Evolutionary conservation across 2,888 invertebrate genomes (phyloP).

Genomic region (Escarpia spicata): DNA sequence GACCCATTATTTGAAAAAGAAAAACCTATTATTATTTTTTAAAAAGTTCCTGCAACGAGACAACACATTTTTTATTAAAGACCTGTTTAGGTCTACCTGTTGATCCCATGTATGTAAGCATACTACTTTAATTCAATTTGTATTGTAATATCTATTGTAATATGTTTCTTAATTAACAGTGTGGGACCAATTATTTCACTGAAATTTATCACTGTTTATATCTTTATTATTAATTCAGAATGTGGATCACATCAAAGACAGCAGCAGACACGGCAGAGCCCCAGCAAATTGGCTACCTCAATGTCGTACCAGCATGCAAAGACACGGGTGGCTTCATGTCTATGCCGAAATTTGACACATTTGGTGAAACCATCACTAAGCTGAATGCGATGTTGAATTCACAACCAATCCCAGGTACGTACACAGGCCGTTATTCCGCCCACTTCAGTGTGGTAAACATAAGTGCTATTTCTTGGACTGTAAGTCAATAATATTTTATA

Average conservation of each 20-base stretch:
- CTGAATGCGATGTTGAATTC: neutral
- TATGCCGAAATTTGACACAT: neutral
- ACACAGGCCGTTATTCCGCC: neutral
- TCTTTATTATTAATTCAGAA: neutral
- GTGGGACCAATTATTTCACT: too few species aligned
- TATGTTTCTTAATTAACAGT: too few species aligned
- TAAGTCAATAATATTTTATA: too few species aligned
- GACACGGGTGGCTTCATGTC: neutral
- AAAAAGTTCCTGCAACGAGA: too few species aligned
- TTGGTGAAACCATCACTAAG: neutral
- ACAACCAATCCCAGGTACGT: neutral
- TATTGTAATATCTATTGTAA: too few species aligned
- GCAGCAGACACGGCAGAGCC: neutral
- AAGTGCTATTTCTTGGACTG: too few species aligned
- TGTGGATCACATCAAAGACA: neutral
- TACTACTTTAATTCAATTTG: too few species aligned
- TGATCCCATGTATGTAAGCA: too few species aligned
- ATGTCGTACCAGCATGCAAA: neutral
- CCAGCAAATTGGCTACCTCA: neutral
- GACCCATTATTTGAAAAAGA: too few species aligned
- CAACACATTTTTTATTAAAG: too few species aligned
- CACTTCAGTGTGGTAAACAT: neutral
- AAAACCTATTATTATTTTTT: too few species aligned
- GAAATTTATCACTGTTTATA: neutral
- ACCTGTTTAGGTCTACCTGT: too few species aligned